These are phyloP conservation scores for Trissoscelio sp. DNA, from an alignment of 2,888 invertebrate genomes.

Conservation along the genomic window DNA sequence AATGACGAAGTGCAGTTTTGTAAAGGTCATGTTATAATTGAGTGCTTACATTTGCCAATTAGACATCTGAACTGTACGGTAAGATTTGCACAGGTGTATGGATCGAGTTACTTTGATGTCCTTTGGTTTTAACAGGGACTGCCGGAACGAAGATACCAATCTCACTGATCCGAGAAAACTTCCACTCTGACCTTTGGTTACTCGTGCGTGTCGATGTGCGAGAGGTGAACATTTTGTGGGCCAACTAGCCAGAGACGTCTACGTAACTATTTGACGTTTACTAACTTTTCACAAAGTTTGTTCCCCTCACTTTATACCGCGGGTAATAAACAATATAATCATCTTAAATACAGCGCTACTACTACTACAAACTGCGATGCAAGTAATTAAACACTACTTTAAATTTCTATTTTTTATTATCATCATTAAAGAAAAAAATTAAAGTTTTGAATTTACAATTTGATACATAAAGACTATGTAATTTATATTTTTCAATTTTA, in stretches of 20 bases:
- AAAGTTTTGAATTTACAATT: too few relatives aligned
- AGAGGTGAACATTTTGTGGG: constrained; percentile 53
- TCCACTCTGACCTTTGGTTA: constrained; percentile 65
- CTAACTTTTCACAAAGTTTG: constrained; percentile 47
- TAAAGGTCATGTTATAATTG: neutral
- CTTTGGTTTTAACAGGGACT: constrained; percentile 51
- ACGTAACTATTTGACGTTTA: constrained; percentile 43
- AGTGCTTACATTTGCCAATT: constrained; percentile 39
- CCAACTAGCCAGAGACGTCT: constrained; percentile 32
- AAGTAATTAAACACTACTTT: too few relatives aligned
- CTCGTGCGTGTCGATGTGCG: constrained; percentile 63
- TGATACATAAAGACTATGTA: too few relatives aligned
- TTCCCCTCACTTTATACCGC: constrained; percentile 24
- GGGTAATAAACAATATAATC: constrained; percentile 34
- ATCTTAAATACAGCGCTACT: neutral
- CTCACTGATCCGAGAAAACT: constrained; percentile 58
- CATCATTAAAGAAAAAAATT: too few relatives aligned
- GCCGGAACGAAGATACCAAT: constrained; percentile 56
- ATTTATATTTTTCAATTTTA: too few relatives aligned
- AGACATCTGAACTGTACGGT: constrained; percentile 30
- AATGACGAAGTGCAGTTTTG: neutral
- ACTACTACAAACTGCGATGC: too few relatives aligned
- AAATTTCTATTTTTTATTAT: too few relatives aligned
- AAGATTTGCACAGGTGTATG: constrained; percentile 54
- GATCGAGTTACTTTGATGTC: constrained; percentile 72